A percentile compares a stretch with the other conserved stretches of the same genome.
These are phyloP conservation scores for Bombus polaris DNA, from an alignment of 1,140 invertebrate genomes.

Conservation along the genomic window DNA sequence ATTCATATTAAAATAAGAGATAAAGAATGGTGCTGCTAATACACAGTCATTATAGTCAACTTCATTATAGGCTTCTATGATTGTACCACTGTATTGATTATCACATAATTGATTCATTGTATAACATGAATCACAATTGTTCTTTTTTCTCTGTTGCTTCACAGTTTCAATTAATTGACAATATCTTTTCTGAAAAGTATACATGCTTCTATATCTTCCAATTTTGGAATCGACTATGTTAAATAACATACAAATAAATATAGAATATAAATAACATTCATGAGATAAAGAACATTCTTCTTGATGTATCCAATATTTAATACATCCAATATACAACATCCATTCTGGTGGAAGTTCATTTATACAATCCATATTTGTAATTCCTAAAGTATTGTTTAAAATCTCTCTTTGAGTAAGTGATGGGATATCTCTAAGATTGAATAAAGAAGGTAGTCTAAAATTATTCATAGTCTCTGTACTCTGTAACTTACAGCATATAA, in stretches of 20 bases:
- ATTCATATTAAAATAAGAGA: constrained; percentile 86
- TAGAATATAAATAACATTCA: constrained; percentile 83
- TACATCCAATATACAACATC: constrained; percentile 85
- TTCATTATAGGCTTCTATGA: constrained; percentile 62
- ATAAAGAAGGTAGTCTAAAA: constrained; percentile 75
- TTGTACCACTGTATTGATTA: constrained; percentile 9
- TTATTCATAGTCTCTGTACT: constrained; percentile 74
- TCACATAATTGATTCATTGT: background rate
- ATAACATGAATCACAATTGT: constrained; percentile 26
- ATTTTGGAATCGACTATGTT: constrained; percentile 85
- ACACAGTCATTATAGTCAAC: constrained; percentile 84
- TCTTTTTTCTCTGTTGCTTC: constrained; percentile 17
- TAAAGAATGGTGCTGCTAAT: constrained; percentile 84
- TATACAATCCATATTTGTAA: constrained; percentile 76
- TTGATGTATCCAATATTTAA: constrained; percentile 87
- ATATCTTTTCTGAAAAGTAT: constrained; percentile 68
- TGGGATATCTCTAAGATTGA: constrained; percentile 73
- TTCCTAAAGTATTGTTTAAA: constrained; percentile 80
- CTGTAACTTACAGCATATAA: constrained; percentile 65
- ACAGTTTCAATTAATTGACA: constrained; percentile 21
- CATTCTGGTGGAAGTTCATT: constrained; percentile 84
- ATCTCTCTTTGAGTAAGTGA: constrained; percentile 75
- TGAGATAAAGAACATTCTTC: constrained; percentile 76
- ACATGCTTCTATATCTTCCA: constrained; percentile 64
- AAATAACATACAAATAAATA: constrained; percentile 85